Percentiles rank a stretch among this genome's conserved stretches.
These are phyloP conservation scores for Eupithecia pulchellata DNA, from an alignment of 2,888 invertebrate species.

Conservation along the genomic window DNA sequence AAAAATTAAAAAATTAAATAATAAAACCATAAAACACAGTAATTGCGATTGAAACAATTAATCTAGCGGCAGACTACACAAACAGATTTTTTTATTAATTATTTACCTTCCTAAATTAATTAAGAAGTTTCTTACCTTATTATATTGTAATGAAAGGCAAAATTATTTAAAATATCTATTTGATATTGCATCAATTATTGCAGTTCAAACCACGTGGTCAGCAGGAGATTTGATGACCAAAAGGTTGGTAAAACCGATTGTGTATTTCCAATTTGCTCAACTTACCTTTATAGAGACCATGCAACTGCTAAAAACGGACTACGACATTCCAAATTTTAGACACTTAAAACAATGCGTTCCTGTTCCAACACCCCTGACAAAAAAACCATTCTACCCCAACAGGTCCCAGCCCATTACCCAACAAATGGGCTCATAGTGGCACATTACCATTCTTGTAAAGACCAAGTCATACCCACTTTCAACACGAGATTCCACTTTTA, in stretches of 20 bases:
- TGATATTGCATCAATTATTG: no score
- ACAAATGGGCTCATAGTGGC: background rate
- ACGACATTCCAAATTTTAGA: background rate
- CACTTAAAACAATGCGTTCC: background rate
- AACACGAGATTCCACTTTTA: conserved; percentile 42
- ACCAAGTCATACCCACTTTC: conserved; percentile 19
- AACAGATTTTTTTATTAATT: no score
- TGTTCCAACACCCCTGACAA: background rate
- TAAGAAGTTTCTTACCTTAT: no score
- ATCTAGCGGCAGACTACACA: no score
- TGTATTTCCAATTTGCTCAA: background rate
- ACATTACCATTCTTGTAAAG: conserved; percentile 12
- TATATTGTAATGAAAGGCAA: no score
- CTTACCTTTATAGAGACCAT: background rate
- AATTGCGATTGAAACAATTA: no score
- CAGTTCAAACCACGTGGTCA: no score
- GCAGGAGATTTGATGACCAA: no score
- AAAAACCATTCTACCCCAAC: background rate
- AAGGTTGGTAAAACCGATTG: background rate
- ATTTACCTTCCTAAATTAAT: no score
- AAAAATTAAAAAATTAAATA: no score
- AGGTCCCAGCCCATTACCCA: conserved; percentile 8
- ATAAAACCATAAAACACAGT: no score
- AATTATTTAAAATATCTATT: no score
- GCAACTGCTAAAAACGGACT: background rate